These are phyloP conservation scores for Mactromeris polynyma DNA, from an alignment of 2,888 invertebrate genomes.

Conservation along the genomic window DNA sequence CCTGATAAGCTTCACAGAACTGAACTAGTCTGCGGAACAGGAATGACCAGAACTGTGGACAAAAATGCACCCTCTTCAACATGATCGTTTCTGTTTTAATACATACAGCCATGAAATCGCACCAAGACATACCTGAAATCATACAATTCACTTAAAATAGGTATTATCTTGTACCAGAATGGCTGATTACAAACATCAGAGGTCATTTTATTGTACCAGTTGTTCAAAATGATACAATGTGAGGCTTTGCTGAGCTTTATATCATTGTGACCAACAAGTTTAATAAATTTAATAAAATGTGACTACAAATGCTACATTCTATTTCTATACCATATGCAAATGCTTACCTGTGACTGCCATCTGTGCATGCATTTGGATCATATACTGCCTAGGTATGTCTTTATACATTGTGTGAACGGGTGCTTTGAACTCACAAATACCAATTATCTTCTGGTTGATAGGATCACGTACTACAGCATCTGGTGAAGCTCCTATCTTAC, in stretches of 20 bases:
- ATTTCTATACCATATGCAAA: too few relatives aligned
- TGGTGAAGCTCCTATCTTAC: conserved; percentile 77
- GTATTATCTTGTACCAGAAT: too few relatives aligned
- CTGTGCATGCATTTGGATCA: conserved; percentile 83
- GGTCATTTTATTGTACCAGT: too few relatives aligned
- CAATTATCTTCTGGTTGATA: conserved; percentile 54
- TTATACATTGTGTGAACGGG: conserved; percentile 76
- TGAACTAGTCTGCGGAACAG: conserved; percentile 67
- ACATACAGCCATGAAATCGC: conserved; percentile 83
- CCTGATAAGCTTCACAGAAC: conserved; percentile 78
- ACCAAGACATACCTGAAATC: conserved; percentile 72
- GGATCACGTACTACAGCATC: conserved; percentile 76
- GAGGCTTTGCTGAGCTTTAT: too few relatives aligned
- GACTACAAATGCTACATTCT: too few relatives aligned
- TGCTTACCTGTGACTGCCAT: conserved; percentile 75
- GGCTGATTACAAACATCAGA: too few relatives aligned
- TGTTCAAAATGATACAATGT: too few relatives aligned
- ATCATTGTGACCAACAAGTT: too few relatives aligned
- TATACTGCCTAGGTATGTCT: conserved; percentile 77
- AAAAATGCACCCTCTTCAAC: conserved; percentile 76
- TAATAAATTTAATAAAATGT: too few relatives aligned
- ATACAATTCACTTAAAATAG: neutral
- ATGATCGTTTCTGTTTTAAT: conserved; percentile 75
- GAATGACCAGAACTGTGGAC: conserved; percentile 74
- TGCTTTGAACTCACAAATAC: conserved; percentile 81